These are phyloP conservation scores for Triplophysa tibetana DNA, from an alignment of 2,113 vertebrate species.

Conservation along the genomic window DNA sequence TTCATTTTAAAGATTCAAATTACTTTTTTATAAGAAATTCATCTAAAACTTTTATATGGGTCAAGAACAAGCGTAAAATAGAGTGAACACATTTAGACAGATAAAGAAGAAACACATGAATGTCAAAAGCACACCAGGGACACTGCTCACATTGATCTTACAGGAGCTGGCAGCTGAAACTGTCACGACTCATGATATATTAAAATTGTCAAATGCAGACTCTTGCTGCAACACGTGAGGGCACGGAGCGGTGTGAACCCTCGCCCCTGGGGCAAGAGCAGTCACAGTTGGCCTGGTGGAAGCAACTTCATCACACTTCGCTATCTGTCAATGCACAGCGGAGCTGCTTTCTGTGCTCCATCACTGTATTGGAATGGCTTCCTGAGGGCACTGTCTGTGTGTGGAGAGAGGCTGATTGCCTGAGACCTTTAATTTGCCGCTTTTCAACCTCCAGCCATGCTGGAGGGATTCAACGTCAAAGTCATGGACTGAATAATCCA, in stretches of 20 bases:
- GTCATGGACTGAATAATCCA: background rate
- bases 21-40: background rate
- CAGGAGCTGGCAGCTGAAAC: constrained; percentile 22
- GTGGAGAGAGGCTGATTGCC: constrained; percentile 60
- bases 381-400: constrained; percentile 54
- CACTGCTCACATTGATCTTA: background rate
- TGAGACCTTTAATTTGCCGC: constrained; percentile 66
- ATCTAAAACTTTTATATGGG: constrained; percentile 24
- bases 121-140: constrained; percentile 3
- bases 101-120: constrained; percentile 18
- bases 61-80: constrained; percentile 27
- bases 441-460: constrained; percentile 45
- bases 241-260: constrained; percentile 1
- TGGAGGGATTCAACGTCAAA: constrained; percentile 38
- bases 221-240: background rate
- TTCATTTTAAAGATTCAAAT: background rate
- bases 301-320: constrained; percentile 39
- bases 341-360: constrained; percentile 51
- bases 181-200: constrained; percentile 14
- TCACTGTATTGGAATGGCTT: constrained; percentile 55
- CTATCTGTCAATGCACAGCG: constrained; percentile 27
- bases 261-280: constrained; percentile 19
- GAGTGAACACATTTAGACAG: background rate
- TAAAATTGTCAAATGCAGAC: background rate
- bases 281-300: background rate